phyloP scores from a whole-genome alignment of 2,888 invertebrate species.

The Camptogramma bilineatum region DNA sequence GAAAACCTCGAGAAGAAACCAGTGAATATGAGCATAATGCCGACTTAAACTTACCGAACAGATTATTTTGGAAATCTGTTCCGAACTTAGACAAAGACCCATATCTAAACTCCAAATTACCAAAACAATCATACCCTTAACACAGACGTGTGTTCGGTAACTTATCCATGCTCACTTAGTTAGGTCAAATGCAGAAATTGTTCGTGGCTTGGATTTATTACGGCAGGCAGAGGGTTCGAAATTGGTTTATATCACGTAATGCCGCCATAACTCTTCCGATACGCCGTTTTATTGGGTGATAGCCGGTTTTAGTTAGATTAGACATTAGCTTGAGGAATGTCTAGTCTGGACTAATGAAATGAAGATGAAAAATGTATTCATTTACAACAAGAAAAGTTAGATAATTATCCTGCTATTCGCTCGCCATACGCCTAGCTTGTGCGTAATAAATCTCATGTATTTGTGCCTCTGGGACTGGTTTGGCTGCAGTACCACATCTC shows the following conservation, averaged over 20 bases:
- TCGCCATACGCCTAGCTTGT: no score
- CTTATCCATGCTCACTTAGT: slow-evolving; percentile 21
- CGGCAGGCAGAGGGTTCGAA: slow-evolving; percentile 18
- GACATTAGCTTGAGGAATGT: not conserved
- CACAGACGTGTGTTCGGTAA: not conserved
- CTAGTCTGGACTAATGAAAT: not conserved
- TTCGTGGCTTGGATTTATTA: slow-evolving; percentile 26
- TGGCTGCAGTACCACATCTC: no score
- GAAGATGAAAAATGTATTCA: not conserved
- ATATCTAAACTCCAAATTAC: not conserved
- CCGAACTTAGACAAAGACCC: not conserved
- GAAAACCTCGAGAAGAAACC: no score
- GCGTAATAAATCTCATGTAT: no score
- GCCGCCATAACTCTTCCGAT: slow-evolving; percentile 22
- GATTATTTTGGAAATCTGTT: no score
- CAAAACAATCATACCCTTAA: not conserved
- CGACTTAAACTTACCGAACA: no score
- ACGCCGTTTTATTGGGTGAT: slow-evolving; percentile 19
- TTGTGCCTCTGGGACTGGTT: no score
- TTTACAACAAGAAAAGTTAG: no score
- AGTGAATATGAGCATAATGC: no score
- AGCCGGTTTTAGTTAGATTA: slow-evolving; percentile 12
- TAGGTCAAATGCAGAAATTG: slow-evolving; percentile 34
- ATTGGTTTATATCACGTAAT: slow-evolving; percentile 32
- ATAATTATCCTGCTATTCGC: no score